A percentile compares a stretch with the other conserved stretches of the same genome.
phyloP scores from a whole-genome alignment of 2,888 invertebrate species.

The Trichacis sp. region DNA sequence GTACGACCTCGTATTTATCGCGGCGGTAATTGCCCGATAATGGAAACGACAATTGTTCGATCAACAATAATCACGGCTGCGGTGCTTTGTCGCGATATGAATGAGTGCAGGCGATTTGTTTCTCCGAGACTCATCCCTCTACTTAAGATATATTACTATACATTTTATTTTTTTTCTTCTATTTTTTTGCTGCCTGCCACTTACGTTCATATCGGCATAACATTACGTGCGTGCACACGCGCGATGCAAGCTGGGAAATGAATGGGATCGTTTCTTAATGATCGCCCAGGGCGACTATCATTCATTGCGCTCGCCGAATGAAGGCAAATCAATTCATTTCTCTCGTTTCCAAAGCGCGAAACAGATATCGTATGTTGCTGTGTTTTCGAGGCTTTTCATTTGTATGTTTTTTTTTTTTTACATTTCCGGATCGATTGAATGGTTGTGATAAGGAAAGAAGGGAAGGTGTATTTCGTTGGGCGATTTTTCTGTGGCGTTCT shows the following conservation, averaged over 20 bases:
- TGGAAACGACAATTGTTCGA: not conserved
- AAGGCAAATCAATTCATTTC: constrained; percentile 41
- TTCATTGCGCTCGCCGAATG: constrained; percentile 41
- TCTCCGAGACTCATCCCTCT: too few species aligned
- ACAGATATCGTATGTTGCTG: not conserved
- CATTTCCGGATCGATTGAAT: too few species aligned
- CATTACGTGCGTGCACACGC: constrained; percentile 35
- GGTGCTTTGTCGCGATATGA: not conserved
- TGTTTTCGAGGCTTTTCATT: too few species aligned
- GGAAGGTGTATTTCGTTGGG: too few species aligned
- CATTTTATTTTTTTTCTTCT: not conserved
- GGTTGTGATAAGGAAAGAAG: too few species aligned
- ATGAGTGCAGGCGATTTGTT: not conserved
- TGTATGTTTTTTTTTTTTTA: too few species aligned
- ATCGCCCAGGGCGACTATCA: constrained; percentile 39
- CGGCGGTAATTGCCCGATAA: constrained; percentile 1
- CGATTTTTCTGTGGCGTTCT: too few species aligned
- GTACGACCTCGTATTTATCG: not conserved
- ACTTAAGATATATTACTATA: too few species aligned
- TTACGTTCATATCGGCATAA: constrained; percentile 21
- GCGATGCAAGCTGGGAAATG: constrained; percentile 37
- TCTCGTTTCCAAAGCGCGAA: too few species aligned
- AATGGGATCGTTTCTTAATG: constrained; percentile 44
- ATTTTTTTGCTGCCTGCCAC: not conserved
- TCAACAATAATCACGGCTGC: constrained; percentile 5